phyloP scores from a whole-genome alignment of 92 coral and sea anemone species.

The Zoanthus sociatus region DNA sequence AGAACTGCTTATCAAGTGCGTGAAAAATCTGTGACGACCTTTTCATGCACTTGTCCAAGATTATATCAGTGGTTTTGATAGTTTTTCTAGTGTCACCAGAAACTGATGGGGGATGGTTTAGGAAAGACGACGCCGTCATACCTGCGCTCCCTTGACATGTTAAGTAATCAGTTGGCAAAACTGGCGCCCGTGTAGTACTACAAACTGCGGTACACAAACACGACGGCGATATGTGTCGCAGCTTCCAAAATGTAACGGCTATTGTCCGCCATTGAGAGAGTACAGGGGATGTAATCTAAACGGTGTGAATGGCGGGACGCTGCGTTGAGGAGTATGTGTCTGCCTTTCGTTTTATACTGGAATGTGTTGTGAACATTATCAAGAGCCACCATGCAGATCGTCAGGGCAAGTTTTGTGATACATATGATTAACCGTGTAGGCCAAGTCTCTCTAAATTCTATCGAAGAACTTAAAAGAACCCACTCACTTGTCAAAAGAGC shows the following conservation, averaged over 20 bases:
- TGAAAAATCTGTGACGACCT: no score
- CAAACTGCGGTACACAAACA: not conserved
- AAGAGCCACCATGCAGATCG: no score
- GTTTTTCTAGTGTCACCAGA: no score
- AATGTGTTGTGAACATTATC: not conserved
- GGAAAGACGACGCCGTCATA: not conserved
- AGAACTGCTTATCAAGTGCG: no score
- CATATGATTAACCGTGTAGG: no score
- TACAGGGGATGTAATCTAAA: not conserved
- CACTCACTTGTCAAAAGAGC: no score
- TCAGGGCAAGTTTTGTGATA: no score
- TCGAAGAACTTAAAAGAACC: no score
- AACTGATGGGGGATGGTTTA: not conserved
- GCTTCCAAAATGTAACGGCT: slow-evolving; percentile 2
- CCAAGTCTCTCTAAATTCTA: no score
- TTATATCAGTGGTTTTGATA: no score
- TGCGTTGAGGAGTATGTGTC: not conserved
- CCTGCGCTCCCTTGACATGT: not conserved
- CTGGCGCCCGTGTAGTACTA: not conserved
- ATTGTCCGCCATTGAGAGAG: not conserved
- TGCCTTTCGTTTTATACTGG: not conserved
- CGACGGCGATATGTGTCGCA: not conserved
- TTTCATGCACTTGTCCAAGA: no score
- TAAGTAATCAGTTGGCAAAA: not conserved
- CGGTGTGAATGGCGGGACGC: not conserved